Evolutionary conservation across 1,140 invertebrate genomes (phyloP), one percentile per base, ranked within the genome.

Genomic region (Sweltsa coloradensis): DNA sequence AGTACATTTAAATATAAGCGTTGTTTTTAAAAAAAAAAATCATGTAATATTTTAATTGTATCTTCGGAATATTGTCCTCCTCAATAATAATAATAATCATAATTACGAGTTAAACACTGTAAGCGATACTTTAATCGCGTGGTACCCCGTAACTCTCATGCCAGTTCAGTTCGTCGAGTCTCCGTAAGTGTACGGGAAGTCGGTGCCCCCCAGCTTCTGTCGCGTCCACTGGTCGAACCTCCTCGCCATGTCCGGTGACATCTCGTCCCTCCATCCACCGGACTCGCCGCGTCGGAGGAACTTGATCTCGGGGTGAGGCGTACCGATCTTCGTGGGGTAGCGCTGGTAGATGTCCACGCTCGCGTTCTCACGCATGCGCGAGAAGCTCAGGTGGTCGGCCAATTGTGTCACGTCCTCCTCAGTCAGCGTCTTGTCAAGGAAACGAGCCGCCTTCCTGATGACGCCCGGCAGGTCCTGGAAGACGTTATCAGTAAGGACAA

Each of bases 331-430:
- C 27, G 29, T 4, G 24, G 27, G 24, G 18, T 25, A 19, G 16
- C 29, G 3, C 7, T 1, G 9, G 11, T 44, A 26, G 27, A 25
- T 25, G 27, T 44, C 34, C 2, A 31, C 18, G 27, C 27, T 9
- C 3, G 24, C 18, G 16, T 87, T 88, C 3, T 71, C 55, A 53
- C 76, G 74, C 70, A 88, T 81, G 29, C 62, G 80, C 24, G 81
- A 71, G 56, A 84, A 76, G 61, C 75, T 74, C 6, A 85, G 60
- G 55, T 85, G 79, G 0, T 71, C 54, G 0, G 62, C 57, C 36
- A 85, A 58, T 41, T 57, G 47, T 2, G 63, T 36, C 1, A 78
- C 54, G 49, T 82, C 60, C 16, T 73, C 62, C 0, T 72, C 70
- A 0, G 54, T 57, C 5, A 78, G 58, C 0, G 56, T 19, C 34